phyloP scores from a whole-genome alignment of 2,797 vertebrate species.

The Cryptoblepharus egeriae region DNA sequence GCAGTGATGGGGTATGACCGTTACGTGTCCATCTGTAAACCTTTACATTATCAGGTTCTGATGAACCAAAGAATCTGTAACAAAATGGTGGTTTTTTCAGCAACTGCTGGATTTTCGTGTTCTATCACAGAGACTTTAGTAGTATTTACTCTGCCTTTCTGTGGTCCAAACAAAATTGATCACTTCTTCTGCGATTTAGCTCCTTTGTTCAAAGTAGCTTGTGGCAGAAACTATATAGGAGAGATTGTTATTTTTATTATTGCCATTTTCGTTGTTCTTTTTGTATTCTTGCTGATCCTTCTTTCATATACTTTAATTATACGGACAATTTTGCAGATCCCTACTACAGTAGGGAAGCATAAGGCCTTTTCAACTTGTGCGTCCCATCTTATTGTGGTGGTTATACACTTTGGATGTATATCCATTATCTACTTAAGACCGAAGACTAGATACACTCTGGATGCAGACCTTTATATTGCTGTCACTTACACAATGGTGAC shows the following conservation, averaged over 20 bases:
- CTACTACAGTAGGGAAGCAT: slow-evolving; percentile 22
- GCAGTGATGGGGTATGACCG: slow-evolving; percentile 64
- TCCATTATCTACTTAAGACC: slow-evolving; percentile 66
- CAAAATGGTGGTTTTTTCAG: slow-evolving; percentile 40
- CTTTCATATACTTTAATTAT: slow-evolving; percentile 55
- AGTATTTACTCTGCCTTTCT: slow-evolving; percentile 54
- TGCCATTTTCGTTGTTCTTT: slow-evolving; percentile 51
- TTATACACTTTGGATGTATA: slow-evolving; percentile 60
- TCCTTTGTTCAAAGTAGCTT: slow-evolving; percentile 51
- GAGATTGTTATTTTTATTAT: slow-evolving; percentile 55
- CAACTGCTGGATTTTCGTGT: slow-evolving; percentile 44
- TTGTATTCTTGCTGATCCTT: slow-evolving; percentile 54
- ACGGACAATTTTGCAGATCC: slow-evolving; percentile 54
- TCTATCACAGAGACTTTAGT: slow-evolving; percentile 40
- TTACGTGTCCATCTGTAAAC: slow-evolving; percentile 58
- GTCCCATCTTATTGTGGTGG: slow-evolving; percentile 56
- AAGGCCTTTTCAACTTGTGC: slow-evolving; percentile 70
- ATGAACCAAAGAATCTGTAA: slow-evolving; percentile 50
- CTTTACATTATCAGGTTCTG: slow-evolving; percentile 50
- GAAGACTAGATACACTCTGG: slow-evolving; percentile 40
- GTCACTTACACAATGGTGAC: slow-evolving; percentile 64
- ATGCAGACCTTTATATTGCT: slow-evolving; percentile 60
- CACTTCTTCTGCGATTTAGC: slow-evolving; percentile 59
- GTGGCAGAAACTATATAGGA: slow-evolving; percentile 46
- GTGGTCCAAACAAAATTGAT: slow-evolving; percentile 11